Base-by-base conservation (phyloP, 2,797 vertebrate species). In the Menidia menidia region DNA sequence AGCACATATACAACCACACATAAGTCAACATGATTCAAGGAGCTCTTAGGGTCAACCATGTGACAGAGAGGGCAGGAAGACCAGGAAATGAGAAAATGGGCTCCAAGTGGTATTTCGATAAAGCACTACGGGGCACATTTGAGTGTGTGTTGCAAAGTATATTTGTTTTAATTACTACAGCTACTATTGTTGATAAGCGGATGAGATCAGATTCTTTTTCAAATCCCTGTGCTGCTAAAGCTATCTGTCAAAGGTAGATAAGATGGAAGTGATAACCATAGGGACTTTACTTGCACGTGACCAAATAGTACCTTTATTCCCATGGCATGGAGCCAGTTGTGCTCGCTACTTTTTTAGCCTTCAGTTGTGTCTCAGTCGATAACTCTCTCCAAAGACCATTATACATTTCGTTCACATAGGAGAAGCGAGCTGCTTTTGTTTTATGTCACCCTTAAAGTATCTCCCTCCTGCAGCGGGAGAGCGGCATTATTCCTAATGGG, bases 41-140 rank as follows among this genome's bases (percentile, higher is more conserved):
- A 72, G 68, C 73, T 84, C 57, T 44, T 84, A 84, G 86, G 79
- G 77, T 61, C 56, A 72, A 83, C 70, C 72, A 65, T 43, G 63
- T 78, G 67, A 73, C 71, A 64, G 70, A 65, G 66, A 81, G 44
- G 72, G 87, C 81, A 78, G 71, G 75, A 74, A 73, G 62, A 10
- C 64, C 19, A 70, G 65, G 72, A 86, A 87, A 87, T 82, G 74
- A 84, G 75, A 87, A 87, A 77, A 88, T 83, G 70, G 79, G 75
- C 84, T 83, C 59, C 75, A 73, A 87, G 86, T 84, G 83, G 71
- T 82, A 25, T 89, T 84, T 66, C 77, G 54, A 86, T 68, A 63
- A 84, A 75, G 48, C 9, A 8, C 68, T 66, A 54, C 71, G 73
- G 84, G 80, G 56, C 68, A 63, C 81, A 51, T 80, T 81, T 85